These are phyloP conservation scores for Pungitius pungitius DNA, from an alignment of 2,113 vertebrate genomes.

Conservation along the genomic window DNA sequence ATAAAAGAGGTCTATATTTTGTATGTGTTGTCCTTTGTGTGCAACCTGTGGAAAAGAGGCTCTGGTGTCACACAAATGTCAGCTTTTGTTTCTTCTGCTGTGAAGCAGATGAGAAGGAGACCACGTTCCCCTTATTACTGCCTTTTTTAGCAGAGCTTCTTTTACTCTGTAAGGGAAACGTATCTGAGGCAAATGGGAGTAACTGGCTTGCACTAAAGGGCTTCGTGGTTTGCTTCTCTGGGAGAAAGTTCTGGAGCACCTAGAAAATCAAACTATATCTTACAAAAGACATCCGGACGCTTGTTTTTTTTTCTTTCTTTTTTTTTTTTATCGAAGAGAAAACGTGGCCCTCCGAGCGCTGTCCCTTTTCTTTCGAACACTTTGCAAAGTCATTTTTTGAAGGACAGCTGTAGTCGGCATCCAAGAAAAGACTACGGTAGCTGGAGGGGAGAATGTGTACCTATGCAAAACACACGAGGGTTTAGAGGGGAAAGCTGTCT, in stretches of 20 bases:
- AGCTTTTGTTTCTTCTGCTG: constrained; percentile 34
- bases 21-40: constrained; percentile 1
- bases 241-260: constrained; percentile 25
- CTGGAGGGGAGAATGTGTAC: constrained; percentile 44
- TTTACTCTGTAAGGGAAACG: constrained; percentile 44
- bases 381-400: constrained; percentile 48
- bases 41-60: constrained; percentile 15
- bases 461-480: constrained; percentile 46
- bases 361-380: constrained; percentile 12
- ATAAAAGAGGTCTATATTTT: constrained; percentile 11
- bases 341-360: neutral
- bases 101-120: constrained; percentile 26
- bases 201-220: constrained; percentile 53
- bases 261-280: constrained; percentile 13
- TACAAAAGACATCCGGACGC: neutral
- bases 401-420: constrained; percentile 35
- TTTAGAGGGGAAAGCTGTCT: constrained; percentile 53
- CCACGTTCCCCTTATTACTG: constrained; percentile 43
- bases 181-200: constrained; percentile 56
- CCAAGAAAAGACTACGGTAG: constrained; percentile 39
- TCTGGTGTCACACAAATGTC: constrained; percentile 36
- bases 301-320: neutral
- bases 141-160: constrained; percentile 50
- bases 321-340: constrained; percentile 2
- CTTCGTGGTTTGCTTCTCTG: constrained; percentile 33